Base-by-base conservation (phyloP, 2,888 invertebrate species). In the Drosophila neutralis region DNA sequence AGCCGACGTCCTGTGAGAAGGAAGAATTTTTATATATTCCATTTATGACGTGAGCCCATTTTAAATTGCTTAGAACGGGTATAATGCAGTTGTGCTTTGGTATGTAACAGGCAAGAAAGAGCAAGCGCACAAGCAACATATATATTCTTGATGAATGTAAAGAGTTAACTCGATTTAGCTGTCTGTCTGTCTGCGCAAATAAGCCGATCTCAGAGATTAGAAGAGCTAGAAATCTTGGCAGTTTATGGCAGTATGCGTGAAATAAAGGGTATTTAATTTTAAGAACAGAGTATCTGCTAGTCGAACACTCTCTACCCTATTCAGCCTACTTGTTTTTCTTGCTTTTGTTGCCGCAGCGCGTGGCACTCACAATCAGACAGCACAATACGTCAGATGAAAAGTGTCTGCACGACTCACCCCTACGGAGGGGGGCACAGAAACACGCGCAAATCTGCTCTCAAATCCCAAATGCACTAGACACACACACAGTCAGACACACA, bases 401-500 rank as follows among this genome's bases (percentile, higher is more conserved):
- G 7, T 18, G 2, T 53, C 33, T 4, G 15, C 24, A 4, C 24
- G 8, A 45, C 21, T 52, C 53, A 27, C 40, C 76, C 69, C 52
- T 59, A 60, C 52, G 42, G 65, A 68, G 78, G 53, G 65, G 63
- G 63, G 57, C 29, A 3, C 38, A 31, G 42, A 36, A 74, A 56
- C 73, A 75, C 54, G 67, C 64, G 56, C 79, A 78, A 78, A 78
- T 78, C 78, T 71, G 48, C 71, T 68, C 48, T 38, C 76, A 78
- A 78, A 78, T 78, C 78, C 78, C 71, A 29, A 49, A 54, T 27
- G 69, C 59, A 57, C 58, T 48, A 45, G 57, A 58, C 38, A 62
- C 35, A 36, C 27, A 11, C 27, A 29, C 10, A 11, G 31, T 31
- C 49, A 33, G n/a, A 52, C 29, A 42, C 42, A 51, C 10, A 40